These are phyloP conservation scores for Picus viridis DNA, from an alignment of 2,797 vertebrate genomes.

Conservation along the genomic window DNA sequence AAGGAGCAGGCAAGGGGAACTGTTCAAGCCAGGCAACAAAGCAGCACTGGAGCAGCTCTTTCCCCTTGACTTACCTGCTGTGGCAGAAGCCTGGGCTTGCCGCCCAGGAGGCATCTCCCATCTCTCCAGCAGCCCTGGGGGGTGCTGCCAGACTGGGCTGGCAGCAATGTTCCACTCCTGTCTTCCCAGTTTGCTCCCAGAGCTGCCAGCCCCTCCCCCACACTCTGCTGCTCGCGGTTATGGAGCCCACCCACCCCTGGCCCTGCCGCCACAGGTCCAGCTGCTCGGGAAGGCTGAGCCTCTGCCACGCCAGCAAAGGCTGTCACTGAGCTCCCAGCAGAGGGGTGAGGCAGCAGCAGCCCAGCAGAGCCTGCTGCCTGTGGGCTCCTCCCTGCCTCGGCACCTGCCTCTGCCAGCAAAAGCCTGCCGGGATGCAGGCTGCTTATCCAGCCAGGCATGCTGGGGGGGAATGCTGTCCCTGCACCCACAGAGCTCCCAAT, in stretches of 20 bases:
- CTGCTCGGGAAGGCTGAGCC: neutral
- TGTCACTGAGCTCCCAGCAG: conserved; percentile 36
- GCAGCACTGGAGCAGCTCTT: rapidly evolving
- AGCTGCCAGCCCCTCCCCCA: neutral
- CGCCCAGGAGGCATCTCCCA: neutral
- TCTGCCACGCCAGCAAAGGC: neutral
- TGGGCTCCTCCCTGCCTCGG: neutral
- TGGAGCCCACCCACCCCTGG: neutral
- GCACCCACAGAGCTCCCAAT: neutral
- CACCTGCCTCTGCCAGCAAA: neutral
- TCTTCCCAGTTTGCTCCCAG: neutral
- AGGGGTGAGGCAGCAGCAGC: neutral
- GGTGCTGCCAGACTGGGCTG: neutral
- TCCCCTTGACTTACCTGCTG: neutral
- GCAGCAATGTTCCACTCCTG: neutral
- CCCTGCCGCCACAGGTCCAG: neutral
- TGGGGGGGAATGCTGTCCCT: neutral
- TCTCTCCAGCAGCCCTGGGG: neutral
- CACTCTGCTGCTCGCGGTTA: neutral
- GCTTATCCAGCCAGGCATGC: rapidly evolving
- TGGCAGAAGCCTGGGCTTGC: neutral
- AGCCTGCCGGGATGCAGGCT: rapidly evolving
- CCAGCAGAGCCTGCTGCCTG: neutral
- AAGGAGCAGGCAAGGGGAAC: neutral
- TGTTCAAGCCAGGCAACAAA: conserved; percentile 10